Conservation (phyloP, 2,888 invertebrate species). For the Lordiphosa fenestrarum region DNA sequence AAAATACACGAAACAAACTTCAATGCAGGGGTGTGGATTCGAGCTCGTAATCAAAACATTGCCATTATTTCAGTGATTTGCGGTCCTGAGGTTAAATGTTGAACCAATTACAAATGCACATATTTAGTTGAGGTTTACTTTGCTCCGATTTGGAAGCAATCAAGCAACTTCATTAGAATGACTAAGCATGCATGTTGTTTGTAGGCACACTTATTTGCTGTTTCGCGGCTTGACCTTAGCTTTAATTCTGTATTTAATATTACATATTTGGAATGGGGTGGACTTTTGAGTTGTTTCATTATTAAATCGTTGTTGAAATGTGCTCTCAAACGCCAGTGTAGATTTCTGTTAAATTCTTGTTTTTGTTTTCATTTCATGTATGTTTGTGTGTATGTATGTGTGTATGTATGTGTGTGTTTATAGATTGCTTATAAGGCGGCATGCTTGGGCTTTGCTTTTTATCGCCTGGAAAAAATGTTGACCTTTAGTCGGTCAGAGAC, state of each 20-base stretch:
- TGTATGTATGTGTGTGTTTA: constrained; percentile 12
- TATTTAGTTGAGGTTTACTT: too few species aligned
- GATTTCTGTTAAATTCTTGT: too few species aligned
- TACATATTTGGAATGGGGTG: constrained; percentile 6
- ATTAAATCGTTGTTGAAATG: too few species aligned
- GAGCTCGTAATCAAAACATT: too few species aligned
- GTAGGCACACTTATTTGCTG: constrained; percentile 3
- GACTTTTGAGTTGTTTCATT: constrained; percentile 9
- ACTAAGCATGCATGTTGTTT: constrained; percentile 7
- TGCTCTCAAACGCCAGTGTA: too few species aligned
- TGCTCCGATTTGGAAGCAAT: too few species aligned
- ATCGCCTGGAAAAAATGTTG: constrained; percentile 56
- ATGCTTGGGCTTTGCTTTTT: constrained; percentile 42
- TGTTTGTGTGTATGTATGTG: constrained; percentile 14
- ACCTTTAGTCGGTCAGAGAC: constrained; percentile 53
- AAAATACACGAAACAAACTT: too few species aligned
- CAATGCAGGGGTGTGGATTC: too few species aligned
- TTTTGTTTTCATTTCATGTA: constrained; percentile 10
- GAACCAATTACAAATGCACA: too few species aligned
- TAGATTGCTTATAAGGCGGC: constrained; percentile 22
- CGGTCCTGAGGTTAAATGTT: too few species aligned
- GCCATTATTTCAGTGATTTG: too few species aligned
- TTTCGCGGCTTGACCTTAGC: constrained; percentile 11
- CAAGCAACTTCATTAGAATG: neutral
- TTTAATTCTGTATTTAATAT: constrained; percentile 7